These are phyloP conservation scores for Ailurus styani DNA, from an alignment of 2,113 vertebrate species.

Conservation along the genomic window DNA sequence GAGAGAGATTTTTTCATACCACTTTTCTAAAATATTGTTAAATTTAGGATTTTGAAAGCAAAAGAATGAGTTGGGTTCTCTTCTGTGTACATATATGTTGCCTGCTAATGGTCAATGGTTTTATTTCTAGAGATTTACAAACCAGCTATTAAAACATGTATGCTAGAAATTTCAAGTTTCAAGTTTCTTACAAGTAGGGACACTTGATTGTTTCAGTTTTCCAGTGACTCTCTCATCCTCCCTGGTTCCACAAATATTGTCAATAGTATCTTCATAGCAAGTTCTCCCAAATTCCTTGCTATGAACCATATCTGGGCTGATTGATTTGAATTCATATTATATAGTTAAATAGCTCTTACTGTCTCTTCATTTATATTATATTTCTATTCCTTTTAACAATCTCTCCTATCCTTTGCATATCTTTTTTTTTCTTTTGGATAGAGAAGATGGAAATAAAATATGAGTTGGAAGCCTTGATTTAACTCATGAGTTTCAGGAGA, in stretches of 20 bases:
- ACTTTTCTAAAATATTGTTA: neutral
- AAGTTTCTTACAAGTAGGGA: neutral
- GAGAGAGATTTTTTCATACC: neutral
- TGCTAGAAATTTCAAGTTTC: neutral
- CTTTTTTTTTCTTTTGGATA: neutral
- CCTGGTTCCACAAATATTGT: neutral
- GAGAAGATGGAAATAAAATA: neutral
- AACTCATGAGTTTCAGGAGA: neutral
- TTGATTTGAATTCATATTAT: neutral
- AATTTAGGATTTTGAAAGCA: neutral
- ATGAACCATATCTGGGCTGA: neutral
- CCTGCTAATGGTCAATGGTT: neutral
- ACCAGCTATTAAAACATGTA: neutral
- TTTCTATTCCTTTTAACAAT: neutral
- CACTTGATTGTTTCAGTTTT: neutral
- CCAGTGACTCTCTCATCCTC: neutral
- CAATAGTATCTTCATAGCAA: neutral
- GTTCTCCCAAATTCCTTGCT: neutral
- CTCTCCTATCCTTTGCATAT: neutral
- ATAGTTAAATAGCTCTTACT: neutral
- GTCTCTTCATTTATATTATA: neutral
- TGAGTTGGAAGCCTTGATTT: neutral
- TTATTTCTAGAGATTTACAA: neutral
- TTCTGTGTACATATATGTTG: neutral
- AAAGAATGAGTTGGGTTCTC: neutral